Percentiles rank a stretch among this genome's conserved stretches.
Evolutionary conservation across 2,888 invertebrate species (phyloP).

Genomic region (Drosophila rubida): DNA sequence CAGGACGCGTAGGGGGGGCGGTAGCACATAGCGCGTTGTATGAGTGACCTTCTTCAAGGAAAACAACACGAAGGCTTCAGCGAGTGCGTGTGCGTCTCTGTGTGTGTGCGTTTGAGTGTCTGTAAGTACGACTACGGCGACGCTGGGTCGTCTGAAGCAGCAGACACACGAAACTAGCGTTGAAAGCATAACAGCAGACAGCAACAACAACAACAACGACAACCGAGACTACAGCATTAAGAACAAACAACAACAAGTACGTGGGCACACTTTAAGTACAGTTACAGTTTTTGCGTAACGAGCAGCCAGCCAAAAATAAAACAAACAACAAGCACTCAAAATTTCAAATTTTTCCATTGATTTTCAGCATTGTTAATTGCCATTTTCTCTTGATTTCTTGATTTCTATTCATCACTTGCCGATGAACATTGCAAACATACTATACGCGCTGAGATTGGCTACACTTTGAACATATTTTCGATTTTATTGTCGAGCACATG

Average conservation of each 20-base stretch:
- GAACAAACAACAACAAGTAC: slow-evolving; percentile 26
- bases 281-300: slow-evolving; percentile 55
- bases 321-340: slow-evolving; percentile 15
- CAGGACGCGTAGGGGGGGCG: not conserved
- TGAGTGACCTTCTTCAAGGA: slow-evolving; percentile 73
- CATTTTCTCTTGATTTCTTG: not conserved
- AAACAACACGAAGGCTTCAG: slow-evolving; percentile 50
- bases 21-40: slow-evolving; percentile 20
- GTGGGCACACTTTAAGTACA: slow-evolving; percentile 44
- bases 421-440: slow-evolving; percentile 1
- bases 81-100: slow-evolving; percentile 13
- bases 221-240: slow-evolving; percentile 10
- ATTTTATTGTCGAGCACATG: slow-evolving; percentile 35
- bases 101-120: slow-evolving; percentile 10
- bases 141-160: slow-evolving; percentile 39
- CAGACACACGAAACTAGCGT: slow-evolving; percentile 49
- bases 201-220: slow-evolving; percentile 18
- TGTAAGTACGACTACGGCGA: slow-evolving; percentile 32
- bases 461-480: slow-evolving; percentile 28
- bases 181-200: slow-evolving; percentile 43
- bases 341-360: slow-evolving; percentile 10
- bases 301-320: slow-evolving; percentile 17
- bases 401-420: not conserved
- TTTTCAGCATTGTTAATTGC: not conserved
- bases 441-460: slow-evolving; percentile 9